phyloP scores from a whole-genome alignment of 2,888 invertebrate genomes.

The Drosophila gaucha region DNA sequence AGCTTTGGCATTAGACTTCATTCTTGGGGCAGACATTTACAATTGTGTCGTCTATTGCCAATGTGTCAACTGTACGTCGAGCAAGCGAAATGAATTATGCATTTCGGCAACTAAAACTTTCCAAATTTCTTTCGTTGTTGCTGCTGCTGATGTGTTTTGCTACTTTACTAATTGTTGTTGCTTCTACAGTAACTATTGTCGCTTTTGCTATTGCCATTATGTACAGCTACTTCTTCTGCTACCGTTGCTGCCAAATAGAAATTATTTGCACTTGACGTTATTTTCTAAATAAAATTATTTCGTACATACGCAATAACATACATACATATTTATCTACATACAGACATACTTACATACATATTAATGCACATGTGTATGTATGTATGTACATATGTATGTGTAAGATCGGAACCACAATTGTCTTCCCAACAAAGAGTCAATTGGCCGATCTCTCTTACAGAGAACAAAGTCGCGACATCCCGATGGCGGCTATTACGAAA shows the following conservation, averaged over 20 bases:
- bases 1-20: conserved; percentile 35
- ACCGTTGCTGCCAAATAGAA: conserved; percentile 61
- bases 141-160: conserved; percentile 15
- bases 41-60: conserved; percentile 62
- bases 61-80: conserved; percentile 70
- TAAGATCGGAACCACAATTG: conserved; percentile 10
- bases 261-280: conserved; percentile 51
- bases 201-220: conserved; percentile 21
- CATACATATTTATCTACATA: not conserved
- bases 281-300: conserved; percentile 14
- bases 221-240: conserved; percentile 12
- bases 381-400: not conserved
- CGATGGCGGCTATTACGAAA: conserved; percentile 75
- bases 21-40: conserved; percentile 60
- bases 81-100: conserved; percentile 71
- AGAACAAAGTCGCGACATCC: conserved; percentile 17
- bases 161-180: conserved; percentile 32
- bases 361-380: not conserved
- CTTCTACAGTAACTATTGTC: conserved; percentile 30
- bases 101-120: conserved; percentile 71
- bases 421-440: conserved; percentile 52
- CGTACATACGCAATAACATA: conserved; percentile 5
- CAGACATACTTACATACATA: too few relatives aligned
- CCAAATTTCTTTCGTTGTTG: conserved; percentile 65
- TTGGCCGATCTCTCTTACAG: conserved; percentile 15